These are phyloP conservation scores for Bombus superbus DNA, from an alignment of 1,140 invertebrate species.

Conservation along the genomic window DNA sequence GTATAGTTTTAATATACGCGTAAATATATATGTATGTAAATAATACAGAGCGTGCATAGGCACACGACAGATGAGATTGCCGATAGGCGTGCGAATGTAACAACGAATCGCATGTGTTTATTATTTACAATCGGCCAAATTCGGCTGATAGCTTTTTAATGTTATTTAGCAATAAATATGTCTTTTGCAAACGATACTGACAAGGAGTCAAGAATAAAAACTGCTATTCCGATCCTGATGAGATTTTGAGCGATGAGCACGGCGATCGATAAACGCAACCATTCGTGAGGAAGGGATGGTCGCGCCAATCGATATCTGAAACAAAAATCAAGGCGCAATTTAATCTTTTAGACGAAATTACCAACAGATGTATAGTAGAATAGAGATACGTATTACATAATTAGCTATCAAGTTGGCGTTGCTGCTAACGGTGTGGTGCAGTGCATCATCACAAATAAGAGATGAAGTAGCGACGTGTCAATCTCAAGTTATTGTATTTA, in stretches of 20 bases:
- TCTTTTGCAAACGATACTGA: slow-evolving; percentile 5
- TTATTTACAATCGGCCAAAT: slow-evolving; percentile 25
- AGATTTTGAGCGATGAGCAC: slow-evolving; percentile 78
- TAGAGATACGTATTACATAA: background rate
- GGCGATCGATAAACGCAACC: slow-evolving; percentile 80
- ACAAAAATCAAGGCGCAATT: background rate
- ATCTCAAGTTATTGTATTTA: too few relatives aligned
- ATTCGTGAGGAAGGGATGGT: slow-evolving; percentile 79
- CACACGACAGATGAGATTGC: background rate
- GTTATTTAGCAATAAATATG: slow-evolving; percentile 1
- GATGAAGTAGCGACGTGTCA: too few relatives aligned
- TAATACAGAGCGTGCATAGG: background rate
- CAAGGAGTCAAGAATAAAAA: slow-evolving; percentile 74
- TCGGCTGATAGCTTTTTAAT: background rate
- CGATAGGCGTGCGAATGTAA: background rate
- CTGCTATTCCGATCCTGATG: slow-evolving; percentile 78
- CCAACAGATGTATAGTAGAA: background rate
- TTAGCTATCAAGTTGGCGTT: background rate
- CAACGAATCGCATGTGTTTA: background rate
- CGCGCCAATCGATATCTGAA: slow-evolving; percentile 77
- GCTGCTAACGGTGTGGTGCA: background rate
- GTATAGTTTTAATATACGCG: background rate
- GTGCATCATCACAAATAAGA: too few relatives aligned
- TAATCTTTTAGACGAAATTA: background rate
- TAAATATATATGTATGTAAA: background rate